A percentile compares a stretch with the other conserved stretches of the same genome.
These are phyloP conservation scores for Ailuropoda melanoleuca DNA, from an alignment of 2,113 vertebrate species.

Conservation along the genomic window DNA sequence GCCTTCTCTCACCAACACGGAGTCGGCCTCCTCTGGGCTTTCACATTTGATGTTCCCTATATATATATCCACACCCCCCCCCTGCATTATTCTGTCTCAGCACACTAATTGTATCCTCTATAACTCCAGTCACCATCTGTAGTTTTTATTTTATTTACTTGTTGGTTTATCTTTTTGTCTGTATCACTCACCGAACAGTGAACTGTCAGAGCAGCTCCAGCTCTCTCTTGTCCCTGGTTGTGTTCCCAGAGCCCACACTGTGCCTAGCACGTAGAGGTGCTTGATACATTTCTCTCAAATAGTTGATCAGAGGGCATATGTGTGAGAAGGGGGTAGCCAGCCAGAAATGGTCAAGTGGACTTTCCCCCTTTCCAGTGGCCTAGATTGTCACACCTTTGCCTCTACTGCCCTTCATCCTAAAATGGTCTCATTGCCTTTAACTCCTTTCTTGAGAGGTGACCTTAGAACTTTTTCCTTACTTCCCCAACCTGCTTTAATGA, in stretches of 20 bases:
- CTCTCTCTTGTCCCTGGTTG: background rate
- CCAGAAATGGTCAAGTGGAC: background rate
- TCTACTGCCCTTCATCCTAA: background rate
- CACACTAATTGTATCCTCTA: background rate
- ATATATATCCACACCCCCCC: no score
- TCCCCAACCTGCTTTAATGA: background rate
- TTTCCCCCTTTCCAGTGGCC: background rate
- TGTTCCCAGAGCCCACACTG: background rate
- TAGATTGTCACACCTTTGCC: background rate
- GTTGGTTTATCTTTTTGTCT: background rate
- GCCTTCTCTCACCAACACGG: background rate
- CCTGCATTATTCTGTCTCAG: background rate
- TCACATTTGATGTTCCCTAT: background rate
- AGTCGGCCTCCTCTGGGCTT: background rate
- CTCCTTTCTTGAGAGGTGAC: background rate
- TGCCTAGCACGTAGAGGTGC: background rate
- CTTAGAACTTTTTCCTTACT: background rate
- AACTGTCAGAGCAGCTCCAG: background rate
- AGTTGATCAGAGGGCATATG: background rate
- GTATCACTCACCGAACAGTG: background rate
- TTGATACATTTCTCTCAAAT: constrained; percentile 8
- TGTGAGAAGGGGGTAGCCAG: background rate
- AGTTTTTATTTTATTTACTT: constrained; percentile 33
- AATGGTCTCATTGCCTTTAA: background rate
- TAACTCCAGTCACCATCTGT: background rate